These are phyloP conservation scores for Micrasema minimum DNA, from an alignment of 1,140 invertebrate genomes.

Conservation along the genomic window DNA sequence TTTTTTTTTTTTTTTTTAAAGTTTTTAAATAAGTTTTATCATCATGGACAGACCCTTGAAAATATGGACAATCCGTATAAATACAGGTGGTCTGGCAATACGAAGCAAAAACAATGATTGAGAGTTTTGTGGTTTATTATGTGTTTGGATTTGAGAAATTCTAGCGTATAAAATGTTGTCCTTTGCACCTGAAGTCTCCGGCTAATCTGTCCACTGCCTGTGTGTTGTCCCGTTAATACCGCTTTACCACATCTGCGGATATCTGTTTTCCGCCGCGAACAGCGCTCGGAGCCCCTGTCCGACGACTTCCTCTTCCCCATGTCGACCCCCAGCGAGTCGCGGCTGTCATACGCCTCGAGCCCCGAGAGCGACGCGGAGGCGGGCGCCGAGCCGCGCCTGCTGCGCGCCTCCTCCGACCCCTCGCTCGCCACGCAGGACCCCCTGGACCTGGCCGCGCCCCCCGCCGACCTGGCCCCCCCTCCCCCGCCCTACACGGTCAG, in stretches of 20 bases:
- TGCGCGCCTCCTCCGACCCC: constrained; percentile 90
- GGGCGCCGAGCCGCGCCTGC: constrained; percentile 71
- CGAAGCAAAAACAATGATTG: no score
- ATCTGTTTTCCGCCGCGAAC: constrained; percentile 41
- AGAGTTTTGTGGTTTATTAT: no score
- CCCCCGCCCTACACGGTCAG: constrained; percentile 80
- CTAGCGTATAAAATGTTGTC: not conserved
- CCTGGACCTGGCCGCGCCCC: constrained; percentile 70
- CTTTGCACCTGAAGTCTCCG: not conserved
- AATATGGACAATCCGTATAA: no score
- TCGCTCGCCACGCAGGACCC: constrained; percentile 73
- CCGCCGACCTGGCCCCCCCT: constrained; percentile 66
- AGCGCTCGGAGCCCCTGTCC: constrained; percentile 81
- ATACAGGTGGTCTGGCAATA: no score
- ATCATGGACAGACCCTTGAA: no score
- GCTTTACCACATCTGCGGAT: constrained; percentile 41
- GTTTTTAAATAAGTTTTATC: no score
- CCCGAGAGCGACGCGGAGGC: constrained; percentile 94
- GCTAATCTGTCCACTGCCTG: constrained; percentile 19
- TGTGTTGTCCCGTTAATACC: constrained; percentile 34
- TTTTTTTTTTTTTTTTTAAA: no score
- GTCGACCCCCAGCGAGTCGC: constrained; percentile 79
- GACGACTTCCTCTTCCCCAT: constrained; percentile 98
- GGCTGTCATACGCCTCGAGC: constrained; percentile 94
- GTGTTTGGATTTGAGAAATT: no score